These are phyloP conservation scores for Sycophila sp. DNA, from an alignment of 1,140 invertebrate species.

Conservation along the genomic window DNA sequence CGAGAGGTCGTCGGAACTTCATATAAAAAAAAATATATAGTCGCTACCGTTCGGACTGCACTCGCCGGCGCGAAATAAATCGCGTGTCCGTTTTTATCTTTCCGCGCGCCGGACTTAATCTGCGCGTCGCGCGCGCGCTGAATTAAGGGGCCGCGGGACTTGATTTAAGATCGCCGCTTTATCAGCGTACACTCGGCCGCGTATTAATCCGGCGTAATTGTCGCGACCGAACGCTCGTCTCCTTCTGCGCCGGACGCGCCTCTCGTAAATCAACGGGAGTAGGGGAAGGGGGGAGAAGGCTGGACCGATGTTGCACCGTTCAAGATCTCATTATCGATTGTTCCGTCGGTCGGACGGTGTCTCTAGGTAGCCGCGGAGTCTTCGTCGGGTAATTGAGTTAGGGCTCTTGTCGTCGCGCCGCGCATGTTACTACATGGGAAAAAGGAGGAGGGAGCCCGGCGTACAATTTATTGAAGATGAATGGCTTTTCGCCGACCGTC, in stretches of 20 bases:
- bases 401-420: not conserved
- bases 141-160: conserved; percentile 38
- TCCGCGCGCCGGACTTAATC: conserved; percentile 7
- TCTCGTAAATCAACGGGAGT: conserved; percentile 1
- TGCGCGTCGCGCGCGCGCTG: not conserved
- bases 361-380: not conserved
- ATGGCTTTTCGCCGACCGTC: not conserved
- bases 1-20: not conserved
- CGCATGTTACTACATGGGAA: not conserved
- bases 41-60: not conserved
- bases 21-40: not conserved
- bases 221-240: conserved; percentile 17
- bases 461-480: conserved; percentile 12
- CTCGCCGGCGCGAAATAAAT: conserved; percentile 12
- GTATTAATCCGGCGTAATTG: conserved; percentile 42
- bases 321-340: conserved; percentile 27
- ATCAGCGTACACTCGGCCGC: conserved; percentile 20
- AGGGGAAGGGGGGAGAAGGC: not conserved
- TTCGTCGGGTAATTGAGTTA: conserved; percentile 17
- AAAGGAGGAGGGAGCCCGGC: not conserved
- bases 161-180: conserved; percentile 43
- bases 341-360: not conserved
- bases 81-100: not conserved
- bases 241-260: not conserved
- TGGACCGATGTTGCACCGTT: not conserved